Conservation (phyloP, 2,888 invertebrate species). For the Chrysolina oricalcia region DNA sequence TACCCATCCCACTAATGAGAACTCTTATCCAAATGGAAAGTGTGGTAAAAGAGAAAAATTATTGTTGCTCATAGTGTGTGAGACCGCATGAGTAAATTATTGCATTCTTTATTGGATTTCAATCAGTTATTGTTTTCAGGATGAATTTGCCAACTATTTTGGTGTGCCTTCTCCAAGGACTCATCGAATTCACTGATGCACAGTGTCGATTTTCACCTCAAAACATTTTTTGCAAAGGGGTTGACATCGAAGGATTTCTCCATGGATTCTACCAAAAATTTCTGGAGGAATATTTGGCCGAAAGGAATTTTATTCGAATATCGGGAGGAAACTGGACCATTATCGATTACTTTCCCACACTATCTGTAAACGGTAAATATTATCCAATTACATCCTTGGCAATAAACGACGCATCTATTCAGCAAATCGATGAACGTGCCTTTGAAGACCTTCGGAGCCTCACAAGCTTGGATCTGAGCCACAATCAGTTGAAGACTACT, state of each 20-base stretch:
- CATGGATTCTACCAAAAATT: background rate
- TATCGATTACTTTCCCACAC: constrained; percentile 16
- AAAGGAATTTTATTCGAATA: background rate
- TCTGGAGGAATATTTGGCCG: background rate
- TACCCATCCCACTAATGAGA: too few species aligned
- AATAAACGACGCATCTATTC: constrained; percentile 28
- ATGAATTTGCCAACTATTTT: background rate
- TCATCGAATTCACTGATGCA: background rate
- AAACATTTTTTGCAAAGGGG: constrained; percentile 6
- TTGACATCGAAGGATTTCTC: background rate
- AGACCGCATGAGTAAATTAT: too few species aligned
- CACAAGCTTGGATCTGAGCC: constrained; percentile 33
- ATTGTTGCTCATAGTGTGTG: too few species aligned
- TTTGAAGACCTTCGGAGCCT: constrained; percentile 24
- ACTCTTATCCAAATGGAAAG: too few species aligned
- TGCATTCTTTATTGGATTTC: too few species aligned
- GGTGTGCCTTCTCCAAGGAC: background rate
- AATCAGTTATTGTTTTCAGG: constrained; percentile 13
- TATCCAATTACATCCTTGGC: background rate
- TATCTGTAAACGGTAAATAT: background rate
- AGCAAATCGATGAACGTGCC: constrained; percentile 19
- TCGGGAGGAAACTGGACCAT: background rate
- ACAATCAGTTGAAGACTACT: constrained; percentile 25
- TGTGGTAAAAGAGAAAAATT: too few species aligned
- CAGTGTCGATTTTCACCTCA: background rate